Percentiles rank a stretch among this genome's conserved stretches.
Conservation (phyloP, 2,113 vertebrate species). For the Myiozetetes cayanensis region DNA sequence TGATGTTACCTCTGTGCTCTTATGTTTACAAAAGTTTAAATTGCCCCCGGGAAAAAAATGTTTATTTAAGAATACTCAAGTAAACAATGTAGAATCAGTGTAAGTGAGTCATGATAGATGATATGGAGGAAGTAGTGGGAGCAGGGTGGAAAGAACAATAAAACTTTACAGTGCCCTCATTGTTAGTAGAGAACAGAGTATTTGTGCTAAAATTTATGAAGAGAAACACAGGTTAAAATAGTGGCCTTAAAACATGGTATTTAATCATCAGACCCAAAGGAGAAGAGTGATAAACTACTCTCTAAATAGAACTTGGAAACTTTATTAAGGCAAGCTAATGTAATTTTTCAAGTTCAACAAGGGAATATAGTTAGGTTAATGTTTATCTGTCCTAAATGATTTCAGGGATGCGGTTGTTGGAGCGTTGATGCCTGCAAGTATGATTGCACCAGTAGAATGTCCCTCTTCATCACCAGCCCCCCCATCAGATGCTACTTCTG, state of each 20-base stretch:
- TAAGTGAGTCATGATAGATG: neutral
- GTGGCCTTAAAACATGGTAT: neutral
- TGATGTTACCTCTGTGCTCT: neutral
- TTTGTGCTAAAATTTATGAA: neutral
- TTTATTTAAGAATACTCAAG: neutral
- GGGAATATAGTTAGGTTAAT: neutral
- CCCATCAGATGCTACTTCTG: constrained; percentile 79
- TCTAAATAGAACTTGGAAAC: neutral
- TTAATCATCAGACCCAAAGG: neutral
- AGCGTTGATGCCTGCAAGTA: constrained; percentile 94
- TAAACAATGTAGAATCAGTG: neutral
- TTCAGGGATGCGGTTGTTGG: constrained; percentile 91
- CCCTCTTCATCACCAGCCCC: constrained; percentile 87
- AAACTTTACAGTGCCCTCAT: neutral
- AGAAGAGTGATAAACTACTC: neutral
- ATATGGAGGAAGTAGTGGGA: neutral
- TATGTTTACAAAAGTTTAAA: neutral
- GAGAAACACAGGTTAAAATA: neutral
- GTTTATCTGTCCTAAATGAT: neutral
- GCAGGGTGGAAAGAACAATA: neutral
- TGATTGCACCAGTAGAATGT: constrained; percentile 94
- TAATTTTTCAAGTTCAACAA: neutral
- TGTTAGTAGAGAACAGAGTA: neutral
- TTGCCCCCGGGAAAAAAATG: neutral
- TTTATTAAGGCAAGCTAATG: neutral